These are phyloP conservation scores for Lacanobia oleracea DNA, from an alignment of 2,888 invertebrate species.

Conservation along the genomic window DNA sequence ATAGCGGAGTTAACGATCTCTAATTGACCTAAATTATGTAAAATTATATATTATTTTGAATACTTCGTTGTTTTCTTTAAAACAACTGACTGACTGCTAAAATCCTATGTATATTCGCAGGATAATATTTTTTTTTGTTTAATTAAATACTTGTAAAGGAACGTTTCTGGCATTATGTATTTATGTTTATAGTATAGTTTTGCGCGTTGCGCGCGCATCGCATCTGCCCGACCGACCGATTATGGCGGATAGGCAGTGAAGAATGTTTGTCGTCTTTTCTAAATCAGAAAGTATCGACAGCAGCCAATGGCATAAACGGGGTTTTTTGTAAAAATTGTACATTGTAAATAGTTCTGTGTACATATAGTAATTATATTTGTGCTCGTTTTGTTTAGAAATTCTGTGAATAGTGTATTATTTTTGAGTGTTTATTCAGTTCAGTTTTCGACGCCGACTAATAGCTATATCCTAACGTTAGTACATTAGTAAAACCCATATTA, in stretches of 20 bases:
- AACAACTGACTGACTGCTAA: not conserved
- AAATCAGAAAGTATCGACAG: conserved; percentile 92
- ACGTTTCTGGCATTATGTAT: conserved; percentile 71
- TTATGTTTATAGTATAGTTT: conserved; percentile 88
- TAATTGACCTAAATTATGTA: not conserved
- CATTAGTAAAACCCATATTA: conserved; percentile 81
- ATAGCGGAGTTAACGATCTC: not conserved
- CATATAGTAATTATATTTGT: conserved; percentile 94
- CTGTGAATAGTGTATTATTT: conserved; percentile 92
- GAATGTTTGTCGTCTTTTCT: conserved; percentile 89
- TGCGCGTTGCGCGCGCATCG: conserved; percentile 91
- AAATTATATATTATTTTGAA: not conserved
- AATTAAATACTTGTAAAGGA: conserved; percentile 53
- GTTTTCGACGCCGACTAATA: conserved; percentile 92
- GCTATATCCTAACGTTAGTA: conserved; percentile 85
- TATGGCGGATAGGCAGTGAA: conserved; percentile 90
- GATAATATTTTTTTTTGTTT: not conserved
- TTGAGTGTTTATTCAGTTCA: conserved; percentile 91
- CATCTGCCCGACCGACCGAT: conserved; percentile 89
- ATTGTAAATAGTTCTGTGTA: conserved; percentile 94
- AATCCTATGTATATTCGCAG: not conserved
- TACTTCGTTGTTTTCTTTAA: not conserved
- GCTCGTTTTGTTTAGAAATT: conserved; percentile 91
- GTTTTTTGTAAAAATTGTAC: conserved; percentile 92
- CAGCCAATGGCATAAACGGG: conserved; percentile 93